Percentiles rank a stretch among this genome's conserved stretches.
Evolutionary conservation across 53 echinoderm and acorn worm species (phyloP).

Genomic region (Patiria pectinifera): DNA sequence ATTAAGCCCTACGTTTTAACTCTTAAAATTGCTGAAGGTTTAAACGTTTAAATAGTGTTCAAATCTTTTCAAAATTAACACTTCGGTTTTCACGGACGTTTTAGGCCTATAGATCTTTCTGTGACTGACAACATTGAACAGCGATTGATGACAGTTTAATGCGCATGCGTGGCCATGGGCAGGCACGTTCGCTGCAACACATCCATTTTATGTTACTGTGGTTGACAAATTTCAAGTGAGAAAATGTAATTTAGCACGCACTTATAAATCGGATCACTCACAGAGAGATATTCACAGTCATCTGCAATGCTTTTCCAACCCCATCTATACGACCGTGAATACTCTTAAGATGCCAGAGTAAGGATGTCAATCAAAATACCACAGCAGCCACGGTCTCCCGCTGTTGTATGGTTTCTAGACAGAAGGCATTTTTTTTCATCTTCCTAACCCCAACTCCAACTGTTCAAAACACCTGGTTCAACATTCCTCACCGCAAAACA

Average conservation of each 20-base stretch:
- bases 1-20: too few species aligned
- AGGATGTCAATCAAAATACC: neutral
- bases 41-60: too few species aligned
- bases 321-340: neutral
- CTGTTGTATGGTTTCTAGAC: neutral
- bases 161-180: neutral
- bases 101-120: neutral
- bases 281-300: neutral
- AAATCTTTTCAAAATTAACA: neutral
- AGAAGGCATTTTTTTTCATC: neutral
- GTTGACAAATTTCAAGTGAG: neutral
- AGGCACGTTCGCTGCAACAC: neutral
- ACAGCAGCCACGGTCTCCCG: neutral
- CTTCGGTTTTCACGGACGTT: neutral
- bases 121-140: neutral
- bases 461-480: neutral
- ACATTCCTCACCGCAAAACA: neutral
- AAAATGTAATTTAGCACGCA: neutral
- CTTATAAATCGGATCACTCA: neutral
- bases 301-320: neutral
- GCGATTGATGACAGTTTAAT: neutral
- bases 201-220: neutral
- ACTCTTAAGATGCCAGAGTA: neutral
- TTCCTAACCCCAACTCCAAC: neutral
- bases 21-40: too few species aligned